Evolutionary conservation across 2,113 vertebrate genomes (phyloP), one percentile per base, ranked within the genome.

Genomic region (Athene cunicularia): DNA sequence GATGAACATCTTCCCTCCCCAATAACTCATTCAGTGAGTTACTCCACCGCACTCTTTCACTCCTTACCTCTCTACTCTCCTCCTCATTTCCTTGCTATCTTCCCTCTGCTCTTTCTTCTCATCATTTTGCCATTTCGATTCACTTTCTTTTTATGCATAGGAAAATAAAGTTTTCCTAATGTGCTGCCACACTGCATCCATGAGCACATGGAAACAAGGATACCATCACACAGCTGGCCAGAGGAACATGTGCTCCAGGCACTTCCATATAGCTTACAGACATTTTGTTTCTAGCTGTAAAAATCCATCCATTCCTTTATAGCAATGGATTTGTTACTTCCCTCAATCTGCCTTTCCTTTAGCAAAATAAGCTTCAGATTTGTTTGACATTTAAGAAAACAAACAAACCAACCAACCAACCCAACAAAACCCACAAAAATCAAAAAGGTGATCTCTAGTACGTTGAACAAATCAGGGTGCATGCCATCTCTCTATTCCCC

Each of bases 221-320:
- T 72, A 27, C 28, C 41, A 45, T 12, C 35, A 45, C 14, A 12
- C 41, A 83, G 30, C 26, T 59, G 24, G 43, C 26, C 62, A 53
- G 49, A 23, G 30, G 30, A 92, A 59, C 32, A 37, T 1, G 0
- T 12, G 14, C 19, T 70, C 21, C 1, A 0, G 9, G 23, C 0
- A 1, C 28, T 84, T 33, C 60, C 37, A 14, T 58, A 59, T 50
- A 14, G 21, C 45, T 35, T 26, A 19, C 58, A 86, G 20, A 52
- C 12, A 32, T 86, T 52, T 41, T 88, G 60, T 22, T 89, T 41
- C n/a, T 47, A 52, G 19, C 24, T 59, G 32, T 35, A 74, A 93
- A 80, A 19, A 76, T 47, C 18, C n/a, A 60, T 33, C 43, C 26
- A 21, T 52, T 70, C 68, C 30, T 73, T 30, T 67, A 11, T 10